Evolutionary conservation across 1,140 invertebrate genomes (phyloP).

Genomic region (Ceratosolen fusciceps): DNA sequence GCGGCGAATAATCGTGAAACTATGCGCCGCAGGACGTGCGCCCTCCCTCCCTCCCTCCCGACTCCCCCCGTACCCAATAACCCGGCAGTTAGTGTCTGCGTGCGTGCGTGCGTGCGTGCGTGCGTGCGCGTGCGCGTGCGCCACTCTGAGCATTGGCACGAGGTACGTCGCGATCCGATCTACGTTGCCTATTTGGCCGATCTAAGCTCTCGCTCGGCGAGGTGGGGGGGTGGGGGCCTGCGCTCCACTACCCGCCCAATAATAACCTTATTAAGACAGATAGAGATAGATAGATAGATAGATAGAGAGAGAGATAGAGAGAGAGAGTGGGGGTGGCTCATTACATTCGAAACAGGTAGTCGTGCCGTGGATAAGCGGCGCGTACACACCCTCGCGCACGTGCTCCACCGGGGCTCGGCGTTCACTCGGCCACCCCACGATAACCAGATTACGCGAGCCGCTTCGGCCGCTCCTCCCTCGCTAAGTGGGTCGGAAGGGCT

Average conservation of each 20-base stretch:
- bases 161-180: not conserved
- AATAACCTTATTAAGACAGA: too few relatives aligned
- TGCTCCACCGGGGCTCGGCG: not conserved
- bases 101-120: not conserved
- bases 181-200: conserved; percentile 41
- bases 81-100: not conserved
- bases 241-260: too few relatives aligned
- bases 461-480: too few relatives aligned
- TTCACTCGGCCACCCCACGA: too few relatives aligned
- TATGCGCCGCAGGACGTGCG: conserved; percentile 30
- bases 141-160: not conserved
- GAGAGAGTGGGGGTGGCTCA: too few relatives aligned
- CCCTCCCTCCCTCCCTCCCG: too few relatives aligned
- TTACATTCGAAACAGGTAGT: conserved; percentile 59
- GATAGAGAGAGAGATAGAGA: too few relatives aligned
- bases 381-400: conserved; percentile 27
- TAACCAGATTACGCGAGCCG: too few relatives aligned
- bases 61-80: too few relatives aligned
- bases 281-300: too few relatives aligned
- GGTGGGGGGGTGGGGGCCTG: too few relatives aligned
- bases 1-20: conserved; percentile 38
- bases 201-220: conserved; percentile 35
- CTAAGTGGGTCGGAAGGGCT: too few relatives aligned
- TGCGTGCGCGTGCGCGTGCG: not conserved
- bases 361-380: conserved; percentile 49